These are phyloP conservation scores for Tigriopus japonicus DNA, from an alignment of 1,140 invertebrate species.

Conservation along the genomic window DNA sequence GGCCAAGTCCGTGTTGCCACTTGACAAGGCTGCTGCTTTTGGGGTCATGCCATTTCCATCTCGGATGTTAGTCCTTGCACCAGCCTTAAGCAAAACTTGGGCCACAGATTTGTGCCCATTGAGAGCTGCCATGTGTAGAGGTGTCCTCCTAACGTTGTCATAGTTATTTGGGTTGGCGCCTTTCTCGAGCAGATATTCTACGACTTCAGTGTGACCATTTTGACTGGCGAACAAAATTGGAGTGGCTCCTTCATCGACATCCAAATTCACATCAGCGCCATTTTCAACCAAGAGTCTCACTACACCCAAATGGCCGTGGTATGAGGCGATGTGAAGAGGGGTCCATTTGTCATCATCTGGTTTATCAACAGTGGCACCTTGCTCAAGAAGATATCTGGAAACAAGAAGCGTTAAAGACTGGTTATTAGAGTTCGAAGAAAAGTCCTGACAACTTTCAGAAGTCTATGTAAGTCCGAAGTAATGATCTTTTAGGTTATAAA, in stretches of 20 bases:
- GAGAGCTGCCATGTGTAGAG: conserved; percentile 65
- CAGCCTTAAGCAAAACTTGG: conserved; percentile 35
- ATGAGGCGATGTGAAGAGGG: conserved; percentile 74
- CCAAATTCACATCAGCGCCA: conserved; percentile 64
- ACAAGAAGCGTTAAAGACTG: no score
- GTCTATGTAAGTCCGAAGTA: no score
- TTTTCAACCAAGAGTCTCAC: conserved; percentile 59
- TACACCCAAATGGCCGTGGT: conserved; percentile 82
- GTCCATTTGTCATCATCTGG: conserved; percentile 76
- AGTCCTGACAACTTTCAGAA: no score
- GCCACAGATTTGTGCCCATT: conserved; percentile 68
- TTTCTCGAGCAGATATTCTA: conserved; percentile 52
- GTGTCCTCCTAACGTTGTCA: conserved; percentile 82
- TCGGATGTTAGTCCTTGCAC: no score
- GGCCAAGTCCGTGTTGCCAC: no score
- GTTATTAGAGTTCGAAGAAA: no score
- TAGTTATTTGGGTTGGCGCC: conserved; percentile 63
- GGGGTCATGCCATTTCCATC: no score
- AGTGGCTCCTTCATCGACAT: conserved; percentile 70
- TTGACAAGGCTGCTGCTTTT: no score
- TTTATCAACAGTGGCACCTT: conserved; percentile 59
- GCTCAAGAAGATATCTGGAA: conserved; percentile 44
- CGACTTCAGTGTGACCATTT: conserved; percentile 72
- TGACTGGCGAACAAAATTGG: conserved; percentile 87
- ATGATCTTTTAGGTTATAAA: no score